phyloP scores from a whole-genome alignment of 2,113 vertebrate genomes.

The Shinisaurus crocodilurus region DNA sequence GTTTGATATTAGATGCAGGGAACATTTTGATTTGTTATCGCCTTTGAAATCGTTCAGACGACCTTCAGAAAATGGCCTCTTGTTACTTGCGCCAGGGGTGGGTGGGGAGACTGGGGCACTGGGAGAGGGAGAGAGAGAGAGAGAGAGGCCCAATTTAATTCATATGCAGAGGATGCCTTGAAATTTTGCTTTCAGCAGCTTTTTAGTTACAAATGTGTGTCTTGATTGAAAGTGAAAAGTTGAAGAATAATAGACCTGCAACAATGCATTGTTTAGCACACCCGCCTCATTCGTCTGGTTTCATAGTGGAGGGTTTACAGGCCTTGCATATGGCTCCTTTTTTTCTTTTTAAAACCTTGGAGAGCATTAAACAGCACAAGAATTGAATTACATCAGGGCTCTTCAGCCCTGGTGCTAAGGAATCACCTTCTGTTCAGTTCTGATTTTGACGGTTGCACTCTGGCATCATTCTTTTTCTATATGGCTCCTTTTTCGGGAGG shows the following conservation, averaged over 20 bases:
- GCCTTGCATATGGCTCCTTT: constrained; percentile 1
- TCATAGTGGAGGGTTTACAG: constrained; percentile 34
- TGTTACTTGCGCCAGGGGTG: constrained; percentile 66
- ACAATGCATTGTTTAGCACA: constrained; percentile 51
- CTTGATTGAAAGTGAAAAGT: constrained; percentile 80
- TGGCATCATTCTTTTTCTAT: not conserved
- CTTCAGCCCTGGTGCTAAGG: not conserved
- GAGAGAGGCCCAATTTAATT: constrained; percentile 56
- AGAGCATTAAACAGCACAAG: constrained; percentile 16
- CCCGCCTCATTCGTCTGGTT: constrained; percentile 37
- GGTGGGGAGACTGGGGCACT: constrained; percentile 61
- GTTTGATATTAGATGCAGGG: constrained; percentile 98
- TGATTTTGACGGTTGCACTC: constrained; percentile 31
- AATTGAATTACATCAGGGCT: constrained; percentile 37
- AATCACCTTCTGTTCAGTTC: constrained; percentile 43
- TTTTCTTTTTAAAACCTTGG: not conserved
- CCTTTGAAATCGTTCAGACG: constrained; percentile 94
- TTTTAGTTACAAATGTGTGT: constrained; percentile 76
- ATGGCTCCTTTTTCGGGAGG: not conserved
- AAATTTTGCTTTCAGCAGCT: constrained; percentile 77
- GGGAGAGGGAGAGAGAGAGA: constrained; percentile 12
- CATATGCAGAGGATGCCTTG: constrained; percentile 69
- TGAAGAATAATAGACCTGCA: constrained; percentile 74
- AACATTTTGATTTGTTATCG: constrained; percentile 96
- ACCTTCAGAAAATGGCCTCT: constrained; percentile 90